Evolutionary conservation across 1,140 invertebrate species (phyloP), one percentile per base, ranked within the genome.

Genomic region (Megathymus violae): DNA sequence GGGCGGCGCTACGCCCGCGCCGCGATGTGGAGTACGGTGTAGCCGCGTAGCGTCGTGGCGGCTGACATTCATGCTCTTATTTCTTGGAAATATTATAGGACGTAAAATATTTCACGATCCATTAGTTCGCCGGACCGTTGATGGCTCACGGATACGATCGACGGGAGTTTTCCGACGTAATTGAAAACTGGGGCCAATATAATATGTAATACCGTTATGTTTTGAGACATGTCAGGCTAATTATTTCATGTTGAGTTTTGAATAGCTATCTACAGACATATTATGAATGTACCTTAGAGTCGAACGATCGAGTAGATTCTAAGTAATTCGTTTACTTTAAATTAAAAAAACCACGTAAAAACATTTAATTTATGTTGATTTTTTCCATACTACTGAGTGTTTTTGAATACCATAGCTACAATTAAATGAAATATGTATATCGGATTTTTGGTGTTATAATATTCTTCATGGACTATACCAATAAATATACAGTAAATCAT

Each of bases 41-140:
- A 43, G 38, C 51, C 1, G 1, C 46, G 63, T 65, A 51, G 50
- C 61, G 17, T 41, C 27, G 9, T 22, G 19, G n/a, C n/a, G n/a
- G n/a, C 38, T 14, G 38, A 15, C 25, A 48, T 48, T 48, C 46
- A 27, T 43, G 59, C 40, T 54, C 27, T 62, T 58, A 63, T 58
- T 44, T 54, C 60, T 54, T 48, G 40, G 43, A 60, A 62, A 62
- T 60, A n/a, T n/a, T n/a, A 62, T 68, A 68, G 62, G 62, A 50
- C 25, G 63, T 66, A 66, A 66, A 70, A 67, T 67, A 61, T 70
- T 70, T 67, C 50, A 70, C 44, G 60, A 67, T 63, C 48, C 36
- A 62, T 67, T 58, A 58, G 54, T 46, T 58, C 16, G 25, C 38
- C 15, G 14, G 52, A 43, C 38, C 40, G 54, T 58, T 58, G 54